These are phyloP conservation scores for Sphecodes monilicornis DNA, from an alignment of 2,888 invertebrate genomes.

Conservation along the genomic window DNA sequence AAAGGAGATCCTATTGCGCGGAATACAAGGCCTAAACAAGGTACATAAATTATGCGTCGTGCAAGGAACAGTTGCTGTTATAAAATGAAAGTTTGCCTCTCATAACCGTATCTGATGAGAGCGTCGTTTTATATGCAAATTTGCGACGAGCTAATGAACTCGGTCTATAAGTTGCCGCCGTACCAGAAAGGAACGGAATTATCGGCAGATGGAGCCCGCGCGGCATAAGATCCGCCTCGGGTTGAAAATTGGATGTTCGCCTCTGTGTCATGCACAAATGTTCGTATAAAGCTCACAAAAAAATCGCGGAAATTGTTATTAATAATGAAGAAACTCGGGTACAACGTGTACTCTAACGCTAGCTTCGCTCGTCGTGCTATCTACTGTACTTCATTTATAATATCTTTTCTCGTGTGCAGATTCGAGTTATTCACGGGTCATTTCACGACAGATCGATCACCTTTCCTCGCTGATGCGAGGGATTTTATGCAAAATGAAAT, in stretches of 20 bases:
- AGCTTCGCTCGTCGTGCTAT: not conserved
- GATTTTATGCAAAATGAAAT: not conserved
- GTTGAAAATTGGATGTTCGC: not conserved
- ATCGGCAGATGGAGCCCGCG: constrained; percentile 34
- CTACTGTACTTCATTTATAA: not conserved
- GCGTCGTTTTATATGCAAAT: constrained; percentile 71
- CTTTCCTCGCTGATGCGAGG: not conserved
- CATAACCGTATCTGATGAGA: constrained; percentile 64
- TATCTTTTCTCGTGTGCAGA: not conserved
- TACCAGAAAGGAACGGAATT: constrained; percentile 24
- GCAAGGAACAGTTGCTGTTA: constrained; percentile 61
- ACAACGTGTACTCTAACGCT: not conserved
- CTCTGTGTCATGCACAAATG: not conserved
- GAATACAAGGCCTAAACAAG: constrained; percentile 47
- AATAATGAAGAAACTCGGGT: not conserved
- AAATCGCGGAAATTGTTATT: not conserved
- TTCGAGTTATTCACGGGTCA: not conserved
- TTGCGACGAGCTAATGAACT: constrained; percentile 66
- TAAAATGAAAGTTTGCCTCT: constrained; percentile 61
- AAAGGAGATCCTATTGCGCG: constrained; percentile 38
- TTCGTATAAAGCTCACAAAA: not conserved
- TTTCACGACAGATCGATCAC: not conserved
- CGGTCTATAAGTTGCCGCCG: constrained; percentile 46
- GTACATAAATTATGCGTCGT: constrained; percentile 58
- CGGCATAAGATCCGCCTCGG: not conserved